A percentile compares a stretch with the other conserved stretches of the same genome.
Evolutionary conservation across 2,888 invertebrate genomes (phyloP).

Genomic region (Leptothorax acervorum): DNA sequence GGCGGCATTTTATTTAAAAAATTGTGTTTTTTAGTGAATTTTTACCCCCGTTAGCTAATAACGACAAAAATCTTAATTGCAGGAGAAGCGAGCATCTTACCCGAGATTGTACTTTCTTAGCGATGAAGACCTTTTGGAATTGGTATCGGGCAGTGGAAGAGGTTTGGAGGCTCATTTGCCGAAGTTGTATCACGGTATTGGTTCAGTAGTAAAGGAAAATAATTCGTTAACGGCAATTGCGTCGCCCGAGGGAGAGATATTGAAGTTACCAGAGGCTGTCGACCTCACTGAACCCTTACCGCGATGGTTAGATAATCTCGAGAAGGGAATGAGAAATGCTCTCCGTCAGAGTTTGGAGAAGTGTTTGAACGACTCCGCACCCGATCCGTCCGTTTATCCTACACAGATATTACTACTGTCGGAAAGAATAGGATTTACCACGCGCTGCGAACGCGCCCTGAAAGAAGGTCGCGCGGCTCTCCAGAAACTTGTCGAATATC

Average conservation of each 20-base stretch:
- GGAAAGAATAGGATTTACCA: conserved; percentile 82
- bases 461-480: conserved; percentile 78
- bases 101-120: conserved; percentile 98
- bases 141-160: conserved; percentile 87
- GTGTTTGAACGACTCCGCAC: conserved; percentile 78
- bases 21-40: not conserved
- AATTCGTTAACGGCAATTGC: conserved; percentile 87
- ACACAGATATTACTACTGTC: conserved; percentile 81
- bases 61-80: conserved; percentile 69
- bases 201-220: conserved; percentile 91
- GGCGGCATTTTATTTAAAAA: not conserved
- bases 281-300: conserved; percentile 84
- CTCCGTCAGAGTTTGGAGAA: conserved; percentile 79
- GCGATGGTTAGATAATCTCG: conserved; percentile 93
- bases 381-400: conserved; percentile 80
- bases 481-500: conserved; percentile 86
- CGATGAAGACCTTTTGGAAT: conserved; percentile 98
- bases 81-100: conserved; percentile 97
- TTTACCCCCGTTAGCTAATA: not conserved
- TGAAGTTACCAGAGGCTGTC: conserved; percentile 86
- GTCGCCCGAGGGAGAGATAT: conserved; percentile 89
- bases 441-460: conserved; percentile 81
- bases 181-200: conserved; percentile 97
- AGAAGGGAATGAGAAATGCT: conserved; percentile 92
- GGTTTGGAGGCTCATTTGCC: conserved; percentile 95